Evolutionary conservation across 2,797 vertebrate genomes (phyloP), one percentile per base, ranked within the genome.

Genomic region (Enteromius paludinosus): DNA sequence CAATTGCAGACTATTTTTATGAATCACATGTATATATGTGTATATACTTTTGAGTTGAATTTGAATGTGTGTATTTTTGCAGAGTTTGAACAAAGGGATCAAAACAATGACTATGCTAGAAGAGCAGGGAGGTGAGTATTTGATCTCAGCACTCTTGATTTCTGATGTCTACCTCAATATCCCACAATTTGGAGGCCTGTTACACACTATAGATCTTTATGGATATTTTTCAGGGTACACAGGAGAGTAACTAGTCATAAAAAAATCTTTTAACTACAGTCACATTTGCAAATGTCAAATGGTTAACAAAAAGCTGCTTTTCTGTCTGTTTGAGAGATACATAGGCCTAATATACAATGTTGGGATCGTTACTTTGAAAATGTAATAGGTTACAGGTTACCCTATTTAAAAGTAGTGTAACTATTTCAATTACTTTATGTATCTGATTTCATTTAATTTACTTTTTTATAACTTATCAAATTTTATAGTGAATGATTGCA

Each of bases 81-180:
- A 94, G 95, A 98, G 96, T 93, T 94, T 92, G 76, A 94, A 97
- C 91, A 93, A 95, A 0, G 97, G 97, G 18, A 85, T 88, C 85
- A 97, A 97, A 91, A 99, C 98, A 38, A 90, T 98, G 64, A 94
- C 93, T 61, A 97, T 97, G 96, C 90, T 99, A 92, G 96, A 96
- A 87, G 91, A 98, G 74, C 98, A 99, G 92, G 97, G 96, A 92
- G 97, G 98, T 99, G 86, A 94, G 93, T 92, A 82, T 0, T 1
- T 18, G 0, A 17, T 68, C 23, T 59, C 52, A 75, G 8, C 71
- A 17, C 28, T 30, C 49, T 23, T 20, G 30, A 54, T 47, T n/a
- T 14, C 4, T 28, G 23, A 18, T 79, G 18, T 49, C 28, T 79
- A 4, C 25, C 56, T 35, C 2, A 25, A 9, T 33, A 64, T 20